Percentiles rank a stretch among this genome's conserved stretches.
These are phyloP conservation scores for Phylloscopus collybita DNA, from an alignment of 2,797 vertebrate species.

Conservation along the genomic window DNA sequence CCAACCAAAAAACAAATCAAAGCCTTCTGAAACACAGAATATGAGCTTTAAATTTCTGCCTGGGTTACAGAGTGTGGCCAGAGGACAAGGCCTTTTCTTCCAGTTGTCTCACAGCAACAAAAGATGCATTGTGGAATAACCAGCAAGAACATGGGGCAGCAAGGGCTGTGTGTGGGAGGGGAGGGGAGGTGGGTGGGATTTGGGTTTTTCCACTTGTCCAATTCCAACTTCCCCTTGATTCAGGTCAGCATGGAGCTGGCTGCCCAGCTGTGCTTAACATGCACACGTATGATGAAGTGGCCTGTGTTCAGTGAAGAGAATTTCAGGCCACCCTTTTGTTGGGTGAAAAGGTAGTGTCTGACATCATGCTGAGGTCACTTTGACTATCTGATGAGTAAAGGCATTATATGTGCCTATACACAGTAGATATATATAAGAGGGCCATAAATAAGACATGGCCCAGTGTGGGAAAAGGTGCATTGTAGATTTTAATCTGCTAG, in stretches of 20 bases:
- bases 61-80: neutral
- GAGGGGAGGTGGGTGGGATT: too few relatives aligned
- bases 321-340: neutral
- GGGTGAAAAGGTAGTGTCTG: neutral
- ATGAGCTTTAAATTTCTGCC: neutral
- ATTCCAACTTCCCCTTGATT: neutral
- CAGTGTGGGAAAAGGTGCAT: neutral
- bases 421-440: neutral
- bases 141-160: neutral
- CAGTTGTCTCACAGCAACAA: neutral
- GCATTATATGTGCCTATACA: neutral
- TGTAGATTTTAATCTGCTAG: neutral
- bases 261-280: neutral
- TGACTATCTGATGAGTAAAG: neutral
- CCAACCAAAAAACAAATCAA: neutral
- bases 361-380: neutral
- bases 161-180: neutral
- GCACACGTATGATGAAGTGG: rapidly evolving
- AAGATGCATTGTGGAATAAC: neutral
- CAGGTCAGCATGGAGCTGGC: neutral
- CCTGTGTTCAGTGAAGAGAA: neutral
- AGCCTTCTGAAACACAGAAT: neutral
- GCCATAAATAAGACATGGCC: neutral
- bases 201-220: neutral
- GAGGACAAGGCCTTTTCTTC: neutral